These are phyloP conservation scores for Xylophagus ater DNA, from an alignment of 2,888 invertebrate genomes.

Conservation along the genomic window DNA sequence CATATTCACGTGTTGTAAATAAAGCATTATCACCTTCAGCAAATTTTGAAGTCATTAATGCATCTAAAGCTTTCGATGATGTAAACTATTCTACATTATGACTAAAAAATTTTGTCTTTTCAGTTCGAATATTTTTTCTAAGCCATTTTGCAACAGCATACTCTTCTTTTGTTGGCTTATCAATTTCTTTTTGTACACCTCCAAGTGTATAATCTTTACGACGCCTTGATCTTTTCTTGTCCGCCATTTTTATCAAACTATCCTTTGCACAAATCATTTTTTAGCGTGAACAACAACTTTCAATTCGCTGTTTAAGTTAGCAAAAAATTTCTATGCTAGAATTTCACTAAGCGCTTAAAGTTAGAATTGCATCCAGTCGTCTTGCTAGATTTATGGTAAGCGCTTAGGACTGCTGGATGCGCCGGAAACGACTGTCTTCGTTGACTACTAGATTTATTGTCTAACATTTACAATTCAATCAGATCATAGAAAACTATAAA, in stretches of 20 bases:
- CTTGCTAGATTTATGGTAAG: too few relatives aligned
- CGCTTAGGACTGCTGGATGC: too few relatives aligned
- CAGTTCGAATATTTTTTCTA: slow-evolving; percentile 82
- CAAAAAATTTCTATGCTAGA: too few relatives aligned
- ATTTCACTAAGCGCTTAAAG: too few relatives aligned
- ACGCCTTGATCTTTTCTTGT: slow-evolving; percentile 12
- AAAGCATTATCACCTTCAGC: slow-evolving; percentile 60
- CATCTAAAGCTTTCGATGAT: slow-evolving; percentile 84
- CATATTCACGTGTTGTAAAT: slow-evolving; percentile 71
- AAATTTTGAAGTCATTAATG: slow-evolving; percentile 83
- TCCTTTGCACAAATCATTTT: too few relatives aligned
- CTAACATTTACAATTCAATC: too few relatives aligned
- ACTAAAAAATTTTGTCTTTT: slow-evolving; percentile 91
- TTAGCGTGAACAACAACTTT: too few relatives aligned
- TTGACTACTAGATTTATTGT: too few relatives aligned
- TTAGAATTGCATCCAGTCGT: too few relatives aligned
- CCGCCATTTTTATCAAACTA: slow-evolving; percentile 15
- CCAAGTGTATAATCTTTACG: slow-evolving; percentile 31
- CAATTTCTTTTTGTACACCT: slow-evolving; percentile 43
- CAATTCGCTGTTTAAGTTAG: too few relatives aligned
- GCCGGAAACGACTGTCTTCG: too few relatives aligned
- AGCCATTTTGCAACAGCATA: slow-evolving; percentile 90
- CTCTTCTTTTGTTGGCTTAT: slow-evolving; percentile 81
- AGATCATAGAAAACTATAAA: too few relatives aligned
- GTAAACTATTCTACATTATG: slow-evolving; percentile 96